Conservation (phyloP, 2,888 invertebrate genomes). For the Volucella inanis region DNA sequence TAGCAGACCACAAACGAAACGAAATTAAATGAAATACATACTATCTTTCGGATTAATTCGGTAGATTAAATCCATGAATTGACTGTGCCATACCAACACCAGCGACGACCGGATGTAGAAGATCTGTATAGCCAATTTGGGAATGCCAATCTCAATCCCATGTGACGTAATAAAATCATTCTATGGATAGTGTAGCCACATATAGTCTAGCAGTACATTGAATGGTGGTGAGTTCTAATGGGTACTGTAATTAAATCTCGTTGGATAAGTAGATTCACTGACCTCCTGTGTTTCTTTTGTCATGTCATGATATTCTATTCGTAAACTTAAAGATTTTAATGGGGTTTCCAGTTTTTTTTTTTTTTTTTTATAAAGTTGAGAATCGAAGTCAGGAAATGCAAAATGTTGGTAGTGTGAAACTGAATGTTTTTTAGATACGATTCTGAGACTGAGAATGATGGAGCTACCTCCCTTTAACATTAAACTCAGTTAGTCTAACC, state of each 20-base stretch:
- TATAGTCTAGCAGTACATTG: neutral
- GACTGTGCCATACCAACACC: neutral
- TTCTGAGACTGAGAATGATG: too few species aligned
- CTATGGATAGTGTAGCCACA: neutral
- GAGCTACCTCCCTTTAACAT: too few species aligned
- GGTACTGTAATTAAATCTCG: slow-evolving; percentile 22
- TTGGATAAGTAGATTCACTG: slow-evolving; percentile 22
- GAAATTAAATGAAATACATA: slow-evolving; percentile 62
- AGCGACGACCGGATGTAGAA: neutral
- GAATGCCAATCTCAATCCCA: neutral
- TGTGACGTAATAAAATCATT: neutral
- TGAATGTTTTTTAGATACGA: too few species aligned
- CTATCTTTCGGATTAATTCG: slow-evolving; percentile 46
- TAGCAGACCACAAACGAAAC: slow-evolving; percentile 52
- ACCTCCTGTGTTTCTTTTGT: neutral
- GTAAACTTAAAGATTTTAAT: too few species aligned
- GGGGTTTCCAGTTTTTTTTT: too few species aligned
- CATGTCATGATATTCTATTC: too few species aligned
- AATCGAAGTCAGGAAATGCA: too few species aligned
- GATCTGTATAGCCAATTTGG: neutral
- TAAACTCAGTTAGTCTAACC: too few species aligned
- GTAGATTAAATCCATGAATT: slow-evolving; percentile 41
- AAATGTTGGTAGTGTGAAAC: too few species aligned
- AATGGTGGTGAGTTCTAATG: slow-evolving; percentile 30
- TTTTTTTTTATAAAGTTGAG: too few species aligned